Percentiles rank a stretch among this genome's conserved stretches.
Conservation (phyloP, 2,797 vertebrate species). For the Xiphophorus birchmanni region DNA sequence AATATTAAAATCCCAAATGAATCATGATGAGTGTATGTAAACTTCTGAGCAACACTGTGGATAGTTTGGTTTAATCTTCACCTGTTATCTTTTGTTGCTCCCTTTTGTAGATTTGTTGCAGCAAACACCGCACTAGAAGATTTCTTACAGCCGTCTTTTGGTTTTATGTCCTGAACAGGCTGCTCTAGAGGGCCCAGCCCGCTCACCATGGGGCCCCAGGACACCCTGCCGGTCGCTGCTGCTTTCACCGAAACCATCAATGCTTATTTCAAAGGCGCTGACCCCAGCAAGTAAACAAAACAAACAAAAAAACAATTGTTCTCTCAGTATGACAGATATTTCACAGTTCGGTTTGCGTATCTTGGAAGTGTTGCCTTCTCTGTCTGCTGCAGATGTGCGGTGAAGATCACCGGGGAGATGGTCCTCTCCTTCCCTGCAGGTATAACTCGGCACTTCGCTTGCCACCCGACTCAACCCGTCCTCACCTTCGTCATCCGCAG, state of each 20-base stretch:
- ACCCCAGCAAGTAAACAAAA: conserved; percentile 91
- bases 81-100: conserved; percentile 4
- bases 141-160: conserved; percentile 5
- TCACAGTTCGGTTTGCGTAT: conserved; percentile 12
- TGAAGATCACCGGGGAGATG: conserved; percentile 98
- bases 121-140: neutral
- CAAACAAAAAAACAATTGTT: neutral
- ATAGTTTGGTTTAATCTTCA: conserved; percentile 15
- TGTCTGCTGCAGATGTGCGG: conserved; percentile 83
- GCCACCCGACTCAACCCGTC: conserved; percentile 88
- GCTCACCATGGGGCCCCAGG: conserved; percentile 97
- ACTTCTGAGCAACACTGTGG: neutral
- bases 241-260: conserved; percentile 99
- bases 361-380: conserved; percentile 12
- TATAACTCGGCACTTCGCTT: conserved; percentile 97
- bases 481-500: conserved; percentile 95
- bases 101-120: neutral
- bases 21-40: neutral
- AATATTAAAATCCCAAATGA: neutral
- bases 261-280: conserved; percentile 97
- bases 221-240: conserved; percentile 96
- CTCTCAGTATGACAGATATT: neutral
- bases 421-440: conserved; percentile 97
- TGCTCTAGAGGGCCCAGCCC: conserved; percentile 96
- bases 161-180: conserved; percentile 75